phyloP scores from a whole-genome alignment of 2,888 invertebrate genomes.

The Bedellia somnulentella region DNA sequence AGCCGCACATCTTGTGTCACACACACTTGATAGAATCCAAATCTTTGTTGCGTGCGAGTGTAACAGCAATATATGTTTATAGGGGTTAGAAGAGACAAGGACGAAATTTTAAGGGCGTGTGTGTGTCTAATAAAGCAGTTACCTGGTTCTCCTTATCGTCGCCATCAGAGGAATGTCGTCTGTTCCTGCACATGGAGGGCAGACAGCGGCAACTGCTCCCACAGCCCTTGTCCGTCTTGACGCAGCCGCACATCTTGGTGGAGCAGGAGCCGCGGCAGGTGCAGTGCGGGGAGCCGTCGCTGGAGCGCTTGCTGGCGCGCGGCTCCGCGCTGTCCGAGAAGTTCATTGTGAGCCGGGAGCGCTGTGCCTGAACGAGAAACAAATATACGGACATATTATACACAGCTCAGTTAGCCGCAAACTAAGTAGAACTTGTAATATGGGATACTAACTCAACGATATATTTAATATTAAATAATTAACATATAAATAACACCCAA shows the following conservation, averaged over 20 bases:
- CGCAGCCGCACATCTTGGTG: slow-evolving; percentile 62
- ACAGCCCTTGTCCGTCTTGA: slow-evolving; percentile 49
- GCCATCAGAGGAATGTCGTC: slow-evolving; percentile 19
- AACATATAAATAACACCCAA: too few species aligned
- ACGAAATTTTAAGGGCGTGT: neutral
- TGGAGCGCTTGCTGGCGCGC: neutral
- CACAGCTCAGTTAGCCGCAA: too few species aligned
- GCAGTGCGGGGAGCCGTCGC: slow-evolving; percentile 62
- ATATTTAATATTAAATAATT: too few species aligned
- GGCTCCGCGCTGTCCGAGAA: slow-evolving; percentile 16
- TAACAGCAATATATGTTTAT: neutral
- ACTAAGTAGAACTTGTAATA: too few species aligned
- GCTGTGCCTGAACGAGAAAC: slow-evolving; percentile 38
- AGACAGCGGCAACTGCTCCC: slow-evolving; percentile 55
- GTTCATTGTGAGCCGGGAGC: slow-evolving; percentile 40
- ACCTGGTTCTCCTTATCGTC: slow-evolving; percentile 41
- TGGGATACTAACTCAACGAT: too few species aligned
- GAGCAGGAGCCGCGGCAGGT: slow-evolving; percentile 63
- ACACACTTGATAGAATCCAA: neutral
- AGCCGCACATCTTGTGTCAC: neutral
- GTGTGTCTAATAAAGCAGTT: slow-evolving; percentile 4
- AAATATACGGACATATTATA: too few species aligned
- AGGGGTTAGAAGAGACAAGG: neutral
- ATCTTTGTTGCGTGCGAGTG: neutral
- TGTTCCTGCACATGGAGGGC: slow-evolving; percentile 35